Evolutionary conservation across 2,888 invertebrate species (phyloP).

Genomic region (Caenorhabditis sp.): DNA sequence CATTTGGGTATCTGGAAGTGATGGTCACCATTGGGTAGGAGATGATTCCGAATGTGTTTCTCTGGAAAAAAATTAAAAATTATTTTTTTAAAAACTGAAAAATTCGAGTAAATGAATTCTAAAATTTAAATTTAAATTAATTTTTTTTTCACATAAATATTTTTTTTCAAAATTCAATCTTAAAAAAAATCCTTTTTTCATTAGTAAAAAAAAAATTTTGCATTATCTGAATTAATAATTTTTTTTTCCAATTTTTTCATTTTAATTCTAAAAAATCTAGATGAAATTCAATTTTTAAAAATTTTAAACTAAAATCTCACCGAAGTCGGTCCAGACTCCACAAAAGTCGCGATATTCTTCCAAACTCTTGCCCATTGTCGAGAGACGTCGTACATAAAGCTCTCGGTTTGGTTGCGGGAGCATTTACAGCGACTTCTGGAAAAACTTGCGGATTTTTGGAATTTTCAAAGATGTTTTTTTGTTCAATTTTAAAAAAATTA

Average conservation of each 20-base stretch:
- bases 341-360: constrained; percentile 64
- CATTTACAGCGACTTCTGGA: constrained; percentile 75
- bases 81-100: too few relatives aligned
- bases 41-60: constrained; percentile 79
- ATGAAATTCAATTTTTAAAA: background rate
- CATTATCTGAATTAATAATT: background rate
- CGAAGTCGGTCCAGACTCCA: constrained; percentile 46
- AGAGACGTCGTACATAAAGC: constrained; percentile 74
- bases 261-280: background rate
- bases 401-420: constrained; percentile 70
- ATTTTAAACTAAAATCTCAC: constrained; percentile 6
- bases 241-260: background rate
- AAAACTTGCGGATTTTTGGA: too few relatives aligned
- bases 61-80: constrained; percentile 32
- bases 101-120: too few relatives aligned
- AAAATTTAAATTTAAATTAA: too few relatives aligned
- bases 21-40: constrained; percentile 79
- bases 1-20: constrained; percentile 80
- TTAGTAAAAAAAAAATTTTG: constrained; percentile 8
- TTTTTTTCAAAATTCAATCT: too few relatives aligned
- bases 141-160: too few relatives aligned
- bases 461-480: too few relatives aligned
- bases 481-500: too few relatives aligned
- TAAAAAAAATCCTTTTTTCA: too few relatives aligned
- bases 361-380: constrained; percentile 72